Evolutionary conservation across 2,888 invertebrate genomes (phyloP).

Genomic region (Hedychridium roseum): DNA sequence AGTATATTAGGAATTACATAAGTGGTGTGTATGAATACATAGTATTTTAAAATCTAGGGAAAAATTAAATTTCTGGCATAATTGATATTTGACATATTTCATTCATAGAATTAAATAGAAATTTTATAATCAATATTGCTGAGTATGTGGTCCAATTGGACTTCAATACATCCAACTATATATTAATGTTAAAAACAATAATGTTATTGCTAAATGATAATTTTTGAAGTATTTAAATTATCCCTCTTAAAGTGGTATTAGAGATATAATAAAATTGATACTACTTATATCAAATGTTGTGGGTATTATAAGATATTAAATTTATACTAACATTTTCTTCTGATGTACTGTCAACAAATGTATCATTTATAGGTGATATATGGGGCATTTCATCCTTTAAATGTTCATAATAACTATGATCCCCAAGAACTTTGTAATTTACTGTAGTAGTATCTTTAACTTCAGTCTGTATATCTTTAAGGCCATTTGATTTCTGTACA

Average conservation of each 20-base stretch:
- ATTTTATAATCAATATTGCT: no score
- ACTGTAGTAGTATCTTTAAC: conserved; percentile 25
- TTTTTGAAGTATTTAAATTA: not conserved
- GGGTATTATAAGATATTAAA: not conserved
- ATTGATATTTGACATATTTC: no score
- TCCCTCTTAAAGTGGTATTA: no score
- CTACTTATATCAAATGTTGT: not conserved
- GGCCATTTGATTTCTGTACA: conserved; percentile 34
- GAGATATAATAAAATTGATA: no score
- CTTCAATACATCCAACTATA: no score
- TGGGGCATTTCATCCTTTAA: conserved; percentile 37
- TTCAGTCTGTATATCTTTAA: conserved; percentile 27
- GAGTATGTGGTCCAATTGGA: no score
- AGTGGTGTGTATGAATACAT: no score
- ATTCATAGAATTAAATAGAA: no score
- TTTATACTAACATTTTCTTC: conserved; percentile 52
- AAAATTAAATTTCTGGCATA: no score
- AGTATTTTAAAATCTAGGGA: no score
- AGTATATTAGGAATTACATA: conserved; percentile 30
- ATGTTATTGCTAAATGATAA: not conserved
- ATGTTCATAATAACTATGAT: conserved; percentile 58
- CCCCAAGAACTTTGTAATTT: conserved; percentile 50
- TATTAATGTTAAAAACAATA: not conserved
- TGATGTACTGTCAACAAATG: conserved; percentile 37
- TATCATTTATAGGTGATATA: conserved; percentile 27